phyloP scores from a whole-genome alignment of 2,113 vertebrate species.

The Hymenochirus boettgeri region DNA sequence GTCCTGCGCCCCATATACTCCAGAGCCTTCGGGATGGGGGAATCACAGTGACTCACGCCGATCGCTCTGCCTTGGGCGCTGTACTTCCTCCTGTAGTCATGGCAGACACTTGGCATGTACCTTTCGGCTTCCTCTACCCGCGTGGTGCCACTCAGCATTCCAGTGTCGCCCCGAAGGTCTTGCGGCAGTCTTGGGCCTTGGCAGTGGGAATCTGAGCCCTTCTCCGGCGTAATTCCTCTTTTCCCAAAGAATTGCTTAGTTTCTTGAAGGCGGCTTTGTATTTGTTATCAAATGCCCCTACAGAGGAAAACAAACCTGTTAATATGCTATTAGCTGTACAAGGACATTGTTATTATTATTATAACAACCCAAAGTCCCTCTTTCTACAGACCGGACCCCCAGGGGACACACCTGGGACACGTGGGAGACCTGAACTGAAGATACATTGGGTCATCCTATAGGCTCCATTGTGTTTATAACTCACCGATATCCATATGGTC shows the following conservation, averaged over 20 bases:
- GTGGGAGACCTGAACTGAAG: neutral
- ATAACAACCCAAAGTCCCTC: neutral
- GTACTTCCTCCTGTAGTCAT: conserved; percentile 14
- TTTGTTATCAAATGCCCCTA: conserved; percentile 85
- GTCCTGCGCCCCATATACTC: neutral
- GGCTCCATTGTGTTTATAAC: neutral
- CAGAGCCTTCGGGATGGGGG: neutral
- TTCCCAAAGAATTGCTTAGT: conserved; percentile 68
- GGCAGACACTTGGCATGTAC: neutral
- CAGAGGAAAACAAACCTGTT: no score
- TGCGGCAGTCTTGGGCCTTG: conserved; percentile 84
- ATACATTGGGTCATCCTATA: neutral
- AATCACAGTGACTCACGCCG: conserved; percentile 2
- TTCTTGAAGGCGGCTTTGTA: conserved; percentile 75
- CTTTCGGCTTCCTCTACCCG: neutral
- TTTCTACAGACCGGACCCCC: neutral
- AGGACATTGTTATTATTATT: no score
- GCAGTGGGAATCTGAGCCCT: conserved; percentile 72
- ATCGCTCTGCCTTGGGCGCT: no score
- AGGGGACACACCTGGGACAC: neutral
- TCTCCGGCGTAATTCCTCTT: conserved; percentile 69
- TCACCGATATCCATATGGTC: conserved; percentile 75
- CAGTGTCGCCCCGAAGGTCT: conserved; percentile 76
- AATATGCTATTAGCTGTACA: no score
- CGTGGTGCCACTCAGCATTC: conserved; percentile 64